Conservation (phyloP, 2,888 invertebrate species). For the Isoperla grammatica region DNA sequence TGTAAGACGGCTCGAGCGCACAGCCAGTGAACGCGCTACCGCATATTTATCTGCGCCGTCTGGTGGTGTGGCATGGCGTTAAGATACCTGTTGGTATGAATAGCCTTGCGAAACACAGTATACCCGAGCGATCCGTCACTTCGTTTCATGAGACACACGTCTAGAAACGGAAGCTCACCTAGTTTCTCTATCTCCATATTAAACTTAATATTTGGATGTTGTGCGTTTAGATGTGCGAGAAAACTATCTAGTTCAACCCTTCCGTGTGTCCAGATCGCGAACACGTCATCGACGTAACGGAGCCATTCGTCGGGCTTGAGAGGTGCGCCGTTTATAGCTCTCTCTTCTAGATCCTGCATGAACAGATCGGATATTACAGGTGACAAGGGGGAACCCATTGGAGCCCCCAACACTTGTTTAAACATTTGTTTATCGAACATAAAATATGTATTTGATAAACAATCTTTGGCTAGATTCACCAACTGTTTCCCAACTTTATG, state of each 20-base stretch:
- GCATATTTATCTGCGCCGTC: too few relatives aligned
- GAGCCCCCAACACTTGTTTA: neutral
- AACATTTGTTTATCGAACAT: neutral
- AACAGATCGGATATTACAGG: slow-evolving; percentile 10
- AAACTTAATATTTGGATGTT: slow-evolving; percentile 26
- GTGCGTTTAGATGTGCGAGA: slow-evolving; percentile 21
- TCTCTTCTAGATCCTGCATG: slow-evolving; percentile 15
- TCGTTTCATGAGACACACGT: too few relatives aligned
- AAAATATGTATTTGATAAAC: neutral
- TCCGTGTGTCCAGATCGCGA: slow-evolving; percentile 31
- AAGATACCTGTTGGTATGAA: too few relatives aligned
- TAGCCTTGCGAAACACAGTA: too few relatives aligned
- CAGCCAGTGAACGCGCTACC: too few relatives aligned
- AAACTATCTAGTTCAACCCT: slow-evolving; percentile 28
- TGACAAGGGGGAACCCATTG: neutral
- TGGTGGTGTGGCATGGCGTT: too few relatives aligned
- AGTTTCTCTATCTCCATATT: slow-evolving; percentile 30
- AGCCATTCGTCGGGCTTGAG: slow-evolving; percentile 19
- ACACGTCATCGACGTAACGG: slow-evolving; percentile 30
- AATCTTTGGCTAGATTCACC: neutral
- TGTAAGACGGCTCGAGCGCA: too few relatives aligned
- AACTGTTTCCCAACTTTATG: neutral
- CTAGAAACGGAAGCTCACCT: slow-evolving; percentile 28
- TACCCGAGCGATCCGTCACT: too few relatives aligned
- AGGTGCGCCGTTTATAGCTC: too few relatives aligned